Base-by-base conservation (phyloP, 1,140 invertebrate species). In the Monochamus saltuarius region DNA sequence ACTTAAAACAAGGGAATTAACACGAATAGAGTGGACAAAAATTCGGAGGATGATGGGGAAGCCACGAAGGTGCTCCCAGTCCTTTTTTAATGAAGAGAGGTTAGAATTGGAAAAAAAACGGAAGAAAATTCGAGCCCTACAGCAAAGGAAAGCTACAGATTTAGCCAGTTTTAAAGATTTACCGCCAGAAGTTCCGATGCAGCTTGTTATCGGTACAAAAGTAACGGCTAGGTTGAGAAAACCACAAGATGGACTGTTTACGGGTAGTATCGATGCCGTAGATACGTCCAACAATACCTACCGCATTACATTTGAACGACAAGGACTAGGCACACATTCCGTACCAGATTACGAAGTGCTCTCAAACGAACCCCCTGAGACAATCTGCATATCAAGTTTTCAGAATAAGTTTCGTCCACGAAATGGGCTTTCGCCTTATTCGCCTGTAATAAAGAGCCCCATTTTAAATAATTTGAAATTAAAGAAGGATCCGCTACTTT, bases 201-300 rank as follows among this genome's bases (percentile, higher is more conserved):
- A 97, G 63, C 80, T 98, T 54, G 93, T 97, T 11, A 92, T 99
- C 70, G 97, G 97, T 16, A 97, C 94, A 37, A 98, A 97, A 84
- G 96, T 99, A 0, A 90, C 93, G 38, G 94, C 93, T 65, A 59
- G 66, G 57, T 59, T 99, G 65, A 82, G 95, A 46, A 88, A 88
- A 75, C 95, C 96, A 6, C 95, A 98, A 80, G 96, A 99, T 83
- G 97, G 97, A 11, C 82, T 99, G 22, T 99, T 98, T 73, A 95
- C 91, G 54, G 97, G 97, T 7, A 91, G 88, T 39, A 94, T 99
- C 62, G 96, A 98, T 80, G 97, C 95, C 37, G 89, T 98, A n/a
- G 95, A 98, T 75, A 96, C 95, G 1, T 90, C 94, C 4, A 95
- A 96, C 73, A 95, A 96, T 73, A 95, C 93, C n/a, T 99, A 99